phyloP scores from a whole-genome alignment of 2,888 invertebrate genomes.

The Microctonus hyperodae region DNA sequence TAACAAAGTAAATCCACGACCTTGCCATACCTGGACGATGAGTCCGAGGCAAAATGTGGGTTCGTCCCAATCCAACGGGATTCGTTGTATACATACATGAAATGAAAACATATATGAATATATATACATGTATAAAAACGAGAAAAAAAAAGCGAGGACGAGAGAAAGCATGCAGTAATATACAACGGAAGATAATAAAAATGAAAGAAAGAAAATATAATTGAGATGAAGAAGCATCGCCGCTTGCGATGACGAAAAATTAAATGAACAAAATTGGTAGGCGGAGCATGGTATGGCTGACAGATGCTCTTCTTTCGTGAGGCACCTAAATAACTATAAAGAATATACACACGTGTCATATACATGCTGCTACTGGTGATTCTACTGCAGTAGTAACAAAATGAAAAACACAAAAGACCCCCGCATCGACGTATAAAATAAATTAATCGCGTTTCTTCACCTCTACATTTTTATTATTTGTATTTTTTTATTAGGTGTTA shows the following conservation, averaged over 20 bases:
- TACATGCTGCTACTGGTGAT: neutral
- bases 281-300: slow-evolving; percentile 36
- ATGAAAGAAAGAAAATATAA: neutral
- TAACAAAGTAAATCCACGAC: slow-evolving; percentile 1
- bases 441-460: neutral
- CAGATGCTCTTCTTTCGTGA: slow-evolving; percentile 36
- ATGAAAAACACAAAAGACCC: slow-evolving; percentile 11
- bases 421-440: neutral
- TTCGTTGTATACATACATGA: slow-evolving; percentile 11
- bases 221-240: slow-evolving; percentile 9
- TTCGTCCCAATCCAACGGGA: slow-evolving; percentile 15
- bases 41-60: neutral
- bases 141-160: neutral
- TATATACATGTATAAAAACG: neutral
- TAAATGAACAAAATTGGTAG: slow-evolving; percentile 41
- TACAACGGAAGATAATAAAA: neutral
- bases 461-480: neutral
- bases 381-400: slow-evolving; percentile 7
- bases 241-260: slow-evolving; percentile 35
- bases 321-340: slow-evolving; percentile 10
- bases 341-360: neutral
- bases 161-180: neutral
- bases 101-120: neutral
- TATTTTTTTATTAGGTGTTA: neutral
- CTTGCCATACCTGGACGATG: slow-evolving; percentile 5